phyloP scores from a whole-genome alignment of 2,888 invertebrate species.

The Aromia moschata region DNA sequence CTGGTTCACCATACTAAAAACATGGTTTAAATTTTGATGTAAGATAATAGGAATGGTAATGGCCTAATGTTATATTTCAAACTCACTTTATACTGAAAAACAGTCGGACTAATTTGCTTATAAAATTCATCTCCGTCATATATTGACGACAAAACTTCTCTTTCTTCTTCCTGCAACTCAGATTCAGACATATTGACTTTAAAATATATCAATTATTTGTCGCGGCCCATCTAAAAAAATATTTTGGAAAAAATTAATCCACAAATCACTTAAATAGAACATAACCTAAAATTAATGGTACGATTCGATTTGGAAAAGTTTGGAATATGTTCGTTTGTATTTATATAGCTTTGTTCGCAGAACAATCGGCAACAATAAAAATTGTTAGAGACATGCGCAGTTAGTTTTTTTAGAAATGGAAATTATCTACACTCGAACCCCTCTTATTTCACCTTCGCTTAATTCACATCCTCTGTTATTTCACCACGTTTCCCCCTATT shows the following conservation, averaged over 20 bases:
- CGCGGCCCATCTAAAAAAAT: too few species aligned
- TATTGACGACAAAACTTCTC: slow-evolving; percentile 90
- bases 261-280: background rate
- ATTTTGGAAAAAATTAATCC: background rate
- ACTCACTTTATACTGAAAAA: slow-evolving; percentile 90
- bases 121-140: slow-evolving; percentile 93
- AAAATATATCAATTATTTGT: too few species aligned
- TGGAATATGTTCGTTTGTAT: background rate
- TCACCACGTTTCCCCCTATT: too few species aligned
- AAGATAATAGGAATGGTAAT: too few species aligned
- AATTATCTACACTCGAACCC: too few species aligned
- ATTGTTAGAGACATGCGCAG: too few species aligned
- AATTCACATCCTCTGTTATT: too few species aligned
- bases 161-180: slow-evolving; percentile 85
- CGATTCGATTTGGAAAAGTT: background rate
- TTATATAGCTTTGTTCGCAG: too few species aligned
- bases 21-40: background rate
- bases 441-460: too few species aligned
- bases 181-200: slow-evolving; percentile 66
- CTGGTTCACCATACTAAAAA: slow-evolving; percentile 82
- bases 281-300: background rate
- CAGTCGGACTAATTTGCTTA: slow-evolving; percentile 79
- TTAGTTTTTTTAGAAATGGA: too few species aligned
- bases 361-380: too few species aligned
- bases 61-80: slow-evolving; percentile 16